Evolutionary conservation across 2,888 invertebrate genomes (phyloP).

Genomic region (Eutolmus rufibarbis): DNA sequence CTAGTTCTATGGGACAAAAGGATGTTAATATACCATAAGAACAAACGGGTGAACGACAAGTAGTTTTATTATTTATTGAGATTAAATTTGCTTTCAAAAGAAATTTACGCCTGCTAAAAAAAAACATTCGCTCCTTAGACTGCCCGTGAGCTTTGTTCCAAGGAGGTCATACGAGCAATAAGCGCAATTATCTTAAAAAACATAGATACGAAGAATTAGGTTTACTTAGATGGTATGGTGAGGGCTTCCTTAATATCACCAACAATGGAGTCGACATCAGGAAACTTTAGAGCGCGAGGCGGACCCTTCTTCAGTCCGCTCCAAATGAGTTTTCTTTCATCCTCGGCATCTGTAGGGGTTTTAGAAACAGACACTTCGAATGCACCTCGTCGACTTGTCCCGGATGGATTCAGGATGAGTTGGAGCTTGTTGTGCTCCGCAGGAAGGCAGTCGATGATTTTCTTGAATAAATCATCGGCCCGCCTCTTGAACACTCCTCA

Average conservation of each 20-base stretch:
- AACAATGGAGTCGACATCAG: constrained; percentile 49
- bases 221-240: not conserved
- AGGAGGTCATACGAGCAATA: not conserved
- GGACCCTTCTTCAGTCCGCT: constrained; percentile 57
- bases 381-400: constrained; percentile 56
- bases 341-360: constrained; percentile 47
- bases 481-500: constrained; percentile 60
- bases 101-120: not conserved
- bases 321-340: constrained; percentile 54
- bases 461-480: constrained; percentile 53
- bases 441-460: constrained; percentile 51
- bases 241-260: not conserved
- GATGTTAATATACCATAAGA: too few relatives aligned
- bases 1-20: too few relatives aligned
- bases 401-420: constrained; percentile 54
- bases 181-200: not conserved
- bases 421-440: constrained; percentile 43
- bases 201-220: not conserved
- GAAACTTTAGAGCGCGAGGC: constrained; percentile 59
- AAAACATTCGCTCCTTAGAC: not conserved
- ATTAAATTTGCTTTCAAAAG: not conserved
- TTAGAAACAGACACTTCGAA: constrained; percentile 56
- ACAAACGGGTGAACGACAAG: not conserved
- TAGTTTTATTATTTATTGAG: not conserved
- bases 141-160: not conserved